Base-by-base conservation (phyloP, 2,888 invertebrate species). In the Thyatira batis region DNA sequence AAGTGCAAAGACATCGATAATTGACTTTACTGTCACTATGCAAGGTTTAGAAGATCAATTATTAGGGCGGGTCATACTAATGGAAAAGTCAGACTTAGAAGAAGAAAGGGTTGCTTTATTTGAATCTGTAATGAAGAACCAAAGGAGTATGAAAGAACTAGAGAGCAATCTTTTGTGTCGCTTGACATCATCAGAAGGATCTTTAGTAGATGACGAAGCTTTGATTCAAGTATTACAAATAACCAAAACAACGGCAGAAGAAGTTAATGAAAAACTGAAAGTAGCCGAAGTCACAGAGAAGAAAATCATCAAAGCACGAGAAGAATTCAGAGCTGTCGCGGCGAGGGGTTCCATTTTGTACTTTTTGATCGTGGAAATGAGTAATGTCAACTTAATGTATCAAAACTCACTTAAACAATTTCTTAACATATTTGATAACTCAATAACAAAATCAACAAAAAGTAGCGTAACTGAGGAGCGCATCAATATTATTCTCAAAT, bases 21-120 rank as follows among this genome's bases (percentile, higher is more conserved):
- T 99, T 69, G 98, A 99, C 82, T 99, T 99, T 78, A 99, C 99
- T 0, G 99, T 99, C 0, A 99, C 99, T 2, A 98, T 98, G 96
- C 95, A 97, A 76, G 98, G 99, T 9, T 88, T 99, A 25, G 99
- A 99, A 87, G 99, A 99, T 86, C 99, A 99, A 80, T 88, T 99
- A 4, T 87, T 99, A 23, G 98, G 97, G 2, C 93, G 98, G 60
- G 98, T 99, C 0, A 99, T 99, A 76, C 87, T 98, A 17, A 98
- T 98, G 95, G 99, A 99, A 83, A 98, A 98, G 86, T 96, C 97
- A 0, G 99, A 99, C 77, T 90, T 99, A 57, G 99, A 99, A 88
- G 96, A 97, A 50, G 98, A 99, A 85, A 92, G 98, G 52, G 98
- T 98, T 0, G 96, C 97, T 8, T 92, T 99, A 9, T 97, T 99